Evolutionary conservation across 2,888 invertebrate genomes (phyloP).

Genomic region (Achlya flavicornis): DNA sequence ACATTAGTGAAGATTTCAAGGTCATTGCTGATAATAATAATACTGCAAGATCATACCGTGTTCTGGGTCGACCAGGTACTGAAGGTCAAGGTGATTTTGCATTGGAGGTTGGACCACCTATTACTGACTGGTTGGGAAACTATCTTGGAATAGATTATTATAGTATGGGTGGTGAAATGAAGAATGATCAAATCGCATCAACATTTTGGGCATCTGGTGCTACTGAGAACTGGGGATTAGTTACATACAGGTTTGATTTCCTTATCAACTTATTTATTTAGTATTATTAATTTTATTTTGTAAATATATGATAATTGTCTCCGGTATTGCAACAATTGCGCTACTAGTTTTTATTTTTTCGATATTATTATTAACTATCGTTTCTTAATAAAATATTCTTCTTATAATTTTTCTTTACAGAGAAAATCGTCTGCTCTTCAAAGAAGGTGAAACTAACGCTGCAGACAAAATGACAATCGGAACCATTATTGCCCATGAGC

Average conservation of each 20-base stretch:
- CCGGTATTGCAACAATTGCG: no score
- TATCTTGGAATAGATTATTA: constrained; percentile 72
- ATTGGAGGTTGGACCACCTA: constrained; percentile 67
- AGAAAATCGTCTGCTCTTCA: constrained; percentile 70
- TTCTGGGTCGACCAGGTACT: constrained; percentile 70
- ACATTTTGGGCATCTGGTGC: constrained; percentile 80
- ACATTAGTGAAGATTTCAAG: constrained; percentile 71
- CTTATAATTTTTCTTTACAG: constrained; percentile 40
- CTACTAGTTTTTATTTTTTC: no score
- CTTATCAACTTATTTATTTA: background rate
- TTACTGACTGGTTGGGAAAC: constrained; percentile 68
- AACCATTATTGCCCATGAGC: constrained; percentile 83
- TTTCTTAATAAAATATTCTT: no score
- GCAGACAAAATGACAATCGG: constrained; percentile 73
- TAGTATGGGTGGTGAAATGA: constrained; percentile 62
- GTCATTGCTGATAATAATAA: constrained; percentile 68
- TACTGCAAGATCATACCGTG: constrained; percentile 57
- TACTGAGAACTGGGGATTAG: constrained; percentile 79
- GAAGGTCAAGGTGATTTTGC: constrained; percentile 70
- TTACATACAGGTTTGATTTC: constrained; percentile 67
- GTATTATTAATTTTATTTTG: background rate
- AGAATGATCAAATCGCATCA: constrained; percentile 76
- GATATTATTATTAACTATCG: no score
- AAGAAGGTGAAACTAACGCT: constrained; percentile 70
- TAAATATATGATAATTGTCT: no score